Evolutionary conservation across 1,140 invertebrate genomes (phyloP).

Genomic region (Pseudachorutes palmiensis): DNA sequence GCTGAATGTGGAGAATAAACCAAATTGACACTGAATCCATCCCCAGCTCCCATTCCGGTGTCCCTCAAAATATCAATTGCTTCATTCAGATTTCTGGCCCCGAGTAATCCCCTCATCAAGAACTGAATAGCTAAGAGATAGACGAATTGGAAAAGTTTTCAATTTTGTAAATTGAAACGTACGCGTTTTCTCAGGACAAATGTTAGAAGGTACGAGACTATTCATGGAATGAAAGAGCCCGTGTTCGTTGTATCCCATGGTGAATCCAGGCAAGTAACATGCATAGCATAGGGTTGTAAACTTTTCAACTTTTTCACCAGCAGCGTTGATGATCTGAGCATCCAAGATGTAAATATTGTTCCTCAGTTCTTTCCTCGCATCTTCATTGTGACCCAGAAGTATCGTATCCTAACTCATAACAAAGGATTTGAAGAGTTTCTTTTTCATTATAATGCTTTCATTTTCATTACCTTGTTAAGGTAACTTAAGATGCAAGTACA

Average conservation of each 20-base stretch:
- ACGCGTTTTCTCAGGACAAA: slow-evolving; percentile 69
- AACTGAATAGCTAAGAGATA: slow-evolving; percentile 60
- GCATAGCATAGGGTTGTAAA: slow-evolving; percentile 77
- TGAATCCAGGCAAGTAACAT: slow-evolving; percentile 78
- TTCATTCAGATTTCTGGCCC: slow-evolving; percentile 57
- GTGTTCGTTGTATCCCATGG: slow-evolving; percentile 76
- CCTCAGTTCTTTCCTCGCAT: slow-evolving; percentile 61
- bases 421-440: too few relatives aligned
- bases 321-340: slow-evolving; percentile 53
- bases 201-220: slow-evolving; percentile 59
- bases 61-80: slow-evolving; percentile 62
- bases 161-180: slow-evolving; percentile 19
- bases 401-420: too few relatives aligned
- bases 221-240: slow-evolving; percentile 75
- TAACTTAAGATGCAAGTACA: too few relatives aligned
- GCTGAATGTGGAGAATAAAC: slow-evolving; percentile 55
- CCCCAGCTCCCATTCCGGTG: slow-evolving; percentile 62
- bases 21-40: slow-evolving; percentile 77
- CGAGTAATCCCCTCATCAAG: slow-evolving; percentile 62
- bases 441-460: too few relatives aligned
- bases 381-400: slow-evolving; percentile 74
- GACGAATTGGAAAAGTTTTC: neutral
- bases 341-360: slow-evolving; percentile 74
- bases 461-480: too few relatives aligned
- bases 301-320: slow-evolving; percentile 49